Conservation (phyloP, 2,113 vertebrate species). For the Anguilla japonica region DNA sequence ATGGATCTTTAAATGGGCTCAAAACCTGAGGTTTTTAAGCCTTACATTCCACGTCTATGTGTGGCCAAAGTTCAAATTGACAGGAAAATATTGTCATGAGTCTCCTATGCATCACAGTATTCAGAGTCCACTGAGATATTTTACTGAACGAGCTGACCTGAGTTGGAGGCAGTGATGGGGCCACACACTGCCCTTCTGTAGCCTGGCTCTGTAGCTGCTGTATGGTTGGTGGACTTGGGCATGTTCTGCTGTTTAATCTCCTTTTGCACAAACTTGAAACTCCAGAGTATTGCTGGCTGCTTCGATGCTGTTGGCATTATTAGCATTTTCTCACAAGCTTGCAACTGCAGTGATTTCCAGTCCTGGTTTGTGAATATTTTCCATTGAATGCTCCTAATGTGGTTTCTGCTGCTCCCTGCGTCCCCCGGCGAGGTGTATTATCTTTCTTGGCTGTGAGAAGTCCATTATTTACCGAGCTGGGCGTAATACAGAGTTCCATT, state of each 20-base stretch:
- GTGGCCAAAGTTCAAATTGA: background rate
- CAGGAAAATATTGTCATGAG: background rate
- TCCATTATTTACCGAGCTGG: conserved; percentile 53
- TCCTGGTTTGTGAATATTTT: background rate
- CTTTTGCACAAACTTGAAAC: background rate
- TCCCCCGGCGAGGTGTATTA: conserved; percentile 40
- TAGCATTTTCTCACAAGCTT: background rate
- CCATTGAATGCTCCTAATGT: background rate
- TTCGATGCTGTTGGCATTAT: background rate
- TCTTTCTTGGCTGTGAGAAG: conserved; percentile 49
- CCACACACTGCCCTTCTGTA: background rate
- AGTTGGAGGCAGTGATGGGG: background rate
- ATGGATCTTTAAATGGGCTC: background rate
- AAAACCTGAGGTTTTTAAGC: too few species aligned
- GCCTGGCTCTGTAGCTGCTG: background rate
- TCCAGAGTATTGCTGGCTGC: background rate
- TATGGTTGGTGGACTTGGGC: background rate
- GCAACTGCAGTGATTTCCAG: background rate
- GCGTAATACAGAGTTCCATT: conserved; percentile 53
- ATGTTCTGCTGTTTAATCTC: conserved; percentile 6
- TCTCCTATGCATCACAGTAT: background rate
- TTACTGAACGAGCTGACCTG: background rate
- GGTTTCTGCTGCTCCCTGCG: background rate
- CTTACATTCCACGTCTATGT: background rate
- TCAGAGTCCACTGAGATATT: background rate